Conservation (phyloP, 2,888 invertebrate species). For the Teinopalpus imperialis region DNA sequence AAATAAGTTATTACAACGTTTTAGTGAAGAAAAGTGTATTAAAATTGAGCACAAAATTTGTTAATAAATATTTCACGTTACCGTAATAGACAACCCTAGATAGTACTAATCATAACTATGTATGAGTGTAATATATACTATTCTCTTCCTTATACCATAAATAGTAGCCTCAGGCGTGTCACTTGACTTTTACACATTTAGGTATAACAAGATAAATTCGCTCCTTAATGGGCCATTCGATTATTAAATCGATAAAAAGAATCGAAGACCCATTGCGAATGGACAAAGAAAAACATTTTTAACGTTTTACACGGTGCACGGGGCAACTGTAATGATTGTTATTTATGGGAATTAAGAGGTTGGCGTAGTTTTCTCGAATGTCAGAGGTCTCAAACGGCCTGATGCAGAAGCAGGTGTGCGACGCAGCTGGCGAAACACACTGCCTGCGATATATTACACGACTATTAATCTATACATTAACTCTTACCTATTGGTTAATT, state of each 20-base stretch:
- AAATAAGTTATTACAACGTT: too few species aligned
- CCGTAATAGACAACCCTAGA: conserved; percentile 3
- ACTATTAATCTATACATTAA: conserved; percentile 17
- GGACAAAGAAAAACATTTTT: conserved; percentile 13
- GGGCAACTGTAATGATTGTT: conserved; percentile 9
- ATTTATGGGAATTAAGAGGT: conserved; percentile 18
- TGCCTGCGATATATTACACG: conserved; percentile 9
- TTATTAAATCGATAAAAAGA: conserved; percentile 15
- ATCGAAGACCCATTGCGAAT: background rate
- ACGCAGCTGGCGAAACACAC: conserved; percentile 43
- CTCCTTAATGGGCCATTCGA: conserved; percentile 2
- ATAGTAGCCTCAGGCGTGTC: conserved; percentile 5
- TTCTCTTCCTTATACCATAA: conserved; percentile 17
- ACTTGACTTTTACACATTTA: conserved; percentile 5
- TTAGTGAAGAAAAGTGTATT: too few species aligned
- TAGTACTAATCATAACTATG: conserved; percentile 9
- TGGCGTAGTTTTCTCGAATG: conserved; percentile 45
- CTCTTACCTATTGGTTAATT: background rate
- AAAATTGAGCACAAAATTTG: too few species aligned
- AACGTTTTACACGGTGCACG: background rate
- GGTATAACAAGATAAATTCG: conserved; percentile 10
- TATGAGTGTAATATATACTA: conserved; percentile 3
- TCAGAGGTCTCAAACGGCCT: conserved; percentile 63
- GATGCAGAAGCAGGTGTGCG: conserved; percentile 59
- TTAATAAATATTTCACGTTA: too few species aligned